Conservation (phyloP, 2,888 invertebrate species). For the Danaus chrysippus region DNA sequence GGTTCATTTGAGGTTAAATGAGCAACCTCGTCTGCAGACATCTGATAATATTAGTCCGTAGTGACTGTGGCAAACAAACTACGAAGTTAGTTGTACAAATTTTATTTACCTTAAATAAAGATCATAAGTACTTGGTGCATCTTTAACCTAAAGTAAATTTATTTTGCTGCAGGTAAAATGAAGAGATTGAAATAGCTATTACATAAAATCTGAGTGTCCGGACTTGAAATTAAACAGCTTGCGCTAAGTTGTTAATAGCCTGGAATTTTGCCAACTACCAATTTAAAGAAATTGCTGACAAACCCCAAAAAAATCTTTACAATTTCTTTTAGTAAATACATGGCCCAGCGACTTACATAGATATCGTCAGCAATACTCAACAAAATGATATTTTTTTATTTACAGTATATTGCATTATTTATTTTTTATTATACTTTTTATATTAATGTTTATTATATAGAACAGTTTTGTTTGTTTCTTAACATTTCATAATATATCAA, state of each 20-base stretch:
- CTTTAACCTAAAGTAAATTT: slow-evolving; percentile 1
- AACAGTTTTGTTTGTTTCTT: too few species aligned
- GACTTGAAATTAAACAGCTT: slow-evolving; percentile 67
- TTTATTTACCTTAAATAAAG: too few species aligned
- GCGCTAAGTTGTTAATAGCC: slow-evolving; percentile 68
- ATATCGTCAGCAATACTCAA: not conserved
- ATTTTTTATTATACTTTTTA: too few species aligned
- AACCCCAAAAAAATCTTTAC: slow-evolving; percentile 34
- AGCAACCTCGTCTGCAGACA: too few species aligned
- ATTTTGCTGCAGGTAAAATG: not conserved
- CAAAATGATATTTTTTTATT: too few species aligned
- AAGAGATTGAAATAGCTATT: slow-evolving; percentile 15
- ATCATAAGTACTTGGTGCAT: not conserved
- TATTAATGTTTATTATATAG: too few species aligned
- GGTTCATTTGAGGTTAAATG: too few species aligned
- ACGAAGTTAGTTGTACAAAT: not conserved
- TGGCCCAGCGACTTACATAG: slow-evolving; percentile 16
- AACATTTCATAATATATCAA: too few species aligned
- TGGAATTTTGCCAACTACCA: slow-evolving; percentile 62
- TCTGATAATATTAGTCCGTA: not conserved
- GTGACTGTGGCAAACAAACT: not conserved
- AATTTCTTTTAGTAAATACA: slow-evolving; percentile 33
- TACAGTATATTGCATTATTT: too few species aligned
- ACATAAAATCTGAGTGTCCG: slow-evolving; percentile 46
- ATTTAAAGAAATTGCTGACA: slow-evolving; percentile 67